Evolutionary conservation across 2,797 vertebrate genomes (phyloP), one percentile per base, ranked within the genome.

Genomic region (Cossypha polioptera): DNA sequence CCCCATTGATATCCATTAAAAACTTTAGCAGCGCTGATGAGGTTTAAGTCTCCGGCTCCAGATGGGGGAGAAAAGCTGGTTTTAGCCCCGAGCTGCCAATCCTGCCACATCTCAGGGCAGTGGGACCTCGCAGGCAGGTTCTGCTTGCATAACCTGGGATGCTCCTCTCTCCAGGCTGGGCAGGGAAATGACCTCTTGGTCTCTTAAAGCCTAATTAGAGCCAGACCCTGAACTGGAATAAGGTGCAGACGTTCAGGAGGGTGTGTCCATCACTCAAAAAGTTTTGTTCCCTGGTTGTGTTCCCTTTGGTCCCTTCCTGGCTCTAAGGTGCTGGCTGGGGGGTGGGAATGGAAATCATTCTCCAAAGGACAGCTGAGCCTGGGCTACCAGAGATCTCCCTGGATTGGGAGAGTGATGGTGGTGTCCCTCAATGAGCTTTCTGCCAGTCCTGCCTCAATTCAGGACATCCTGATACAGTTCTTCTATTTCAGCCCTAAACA

Each of bases 1-100:
- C 61, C 79, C 82, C 63, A 59, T 67, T 92, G 93, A 92, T 86
- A 90, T 51, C 88, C 69, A 92, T 84, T 90, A 86, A 77, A 80
- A 89, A 92, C 72, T 75, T 94, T 7, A 95, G 80, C 74, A 22
- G 92, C 66, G 4, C 36, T 74, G 93, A 94, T 87, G 83, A 77
- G 88, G 81, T 79, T 89, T 82, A 82, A 85, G 77, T 87, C 75
- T 65, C 2, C 5, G 36, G 81, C 63, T 76, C 38, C 51, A 48
- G 50, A 11, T 0, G 1, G 66, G 53, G 77, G 29, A 67, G 92
- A 40, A 51, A 69, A 73, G 61, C 28, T 8, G 7, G 16, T 69
- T 57, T 25, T 5, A 78, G 42, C 35, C 16, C n/a, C 1, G 55
- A 57, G 57, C n/a, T 74, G 43, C 53, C 5, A 4, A 25, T 38